Percentiles rank a stretch among this genome's conserved stretches.
Evolutionary conservation across 1,140 invertebrate genomes (phyloP).

Genomic region (Hypsibius dujardini): DNA sequence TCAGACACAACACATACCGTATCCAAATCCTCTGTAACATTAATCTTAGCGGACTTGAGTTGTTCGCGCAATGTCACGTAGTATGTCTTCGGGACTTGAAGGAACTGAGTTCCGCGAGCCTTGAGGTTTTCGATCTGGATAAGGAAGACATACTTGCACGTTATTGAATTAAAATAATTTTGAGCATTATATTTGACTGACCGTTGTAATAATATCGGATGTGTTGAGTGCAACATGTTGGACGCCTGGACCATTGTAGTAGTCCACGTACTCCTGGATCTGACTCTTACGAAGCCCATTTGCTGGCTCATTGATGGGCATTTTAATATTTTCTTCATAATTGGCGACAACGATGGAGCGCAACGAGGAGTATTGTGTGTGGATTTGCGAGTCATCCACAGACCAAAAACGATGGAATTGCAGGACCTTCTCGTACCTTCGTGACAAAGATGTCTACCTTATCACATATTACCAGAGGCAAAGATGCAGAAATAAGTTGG

Average conservation of each 20-base stretch:
- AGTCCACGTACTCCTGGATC: constrained; percentile 95
- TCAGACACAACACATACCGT: constrained; percentile 33
- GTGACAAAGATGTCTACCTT: background rate
- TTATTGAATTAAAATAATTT: background rate
- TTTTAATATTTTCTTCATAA: constrained; percentile 91
- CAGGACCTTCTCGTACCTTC: constrained; percentile 69
- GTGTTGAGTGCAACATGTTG: constrained; percentile 96
- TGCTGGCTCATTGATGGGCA: constrained; percentile 97
- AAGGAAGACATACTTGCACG: constrained; percentile 22
- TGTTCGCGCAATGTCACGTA: constrained; percentile 65
- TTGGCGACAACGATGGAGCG: constrained; percentile 92
- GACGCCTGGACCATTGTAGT: constrained; percentile 88
- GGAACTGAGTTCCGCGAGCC: constrained; percentile 68
- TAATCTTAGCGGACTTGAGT: constrained; percentile 55
- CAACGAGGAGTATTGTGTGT: constrained; percentile 85
- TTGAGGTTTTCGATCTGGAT: constrained; percentile 56
- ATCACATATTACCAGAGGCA: no score
- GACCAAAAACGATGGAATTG: constrained; percentile 98
- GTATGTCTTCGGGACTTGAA: constrained; percentile 71
- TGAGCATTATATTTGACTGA: constrained; percentile 36
- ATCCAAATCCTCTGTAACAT: constrained; percentile 66
- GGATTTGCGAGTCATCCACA: constrained; percentile 85
- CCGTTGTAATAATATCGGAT: constrained; percentile 66
- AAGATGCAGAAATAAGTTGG: no score
- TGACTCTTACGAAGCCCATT: constrained; percentile 86